phyloP scores from a whole-genome alignment of 1,140 invertebrate species.

The Neodiprion pinetum region DNA sequence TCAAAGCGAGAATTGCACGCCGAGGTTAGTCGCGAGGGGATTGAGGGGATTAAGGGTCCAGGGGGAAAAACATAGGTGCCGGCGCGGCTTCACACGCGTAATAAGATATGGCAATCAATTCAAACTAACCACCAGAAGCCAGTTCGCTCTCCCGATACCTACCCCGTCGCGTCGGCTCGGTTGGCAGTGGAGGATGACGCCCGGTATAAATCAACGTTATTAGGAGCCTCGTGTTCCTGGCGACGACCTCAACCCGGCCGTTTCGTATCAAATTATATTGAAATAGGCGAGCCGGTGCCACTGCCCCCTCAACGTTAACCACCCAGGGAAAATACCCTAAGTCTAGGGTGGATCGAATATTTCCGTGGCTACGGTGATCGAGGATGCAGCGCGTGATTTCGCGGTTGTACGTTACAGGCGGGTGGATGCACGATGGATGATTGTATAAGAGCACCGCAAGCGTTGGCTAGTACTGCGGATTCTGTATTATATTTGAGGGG shows the following conservation, averaged over 20 bases:
- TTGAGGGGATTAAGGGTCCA: no score
- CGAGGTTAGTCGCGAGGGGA: no score
- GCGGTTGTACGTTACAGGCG: no score
- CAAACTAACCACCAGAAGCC: slow-evolving; percentile 54
- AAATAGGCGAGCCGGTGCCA: slow-evolving; percentile 38
- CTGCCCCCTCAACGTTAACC: background rate
- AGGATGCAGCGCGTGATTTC: no score
- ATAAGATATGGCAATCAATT: slow-evolving; percentile 61
- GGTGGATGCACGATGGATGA: no score
- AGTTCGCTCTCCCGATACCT: slow-evolving; percentile 45
- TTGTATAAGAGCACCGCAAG: background rate
- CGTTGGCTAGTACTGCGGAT: background rate
- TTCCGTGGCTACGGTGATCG: no score
- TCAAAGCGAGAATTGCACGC: no score
- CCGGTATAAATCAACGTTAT: slow-evolving; percentile 62
- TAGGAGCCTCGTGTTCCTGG: slow-evolving; percentile 57
- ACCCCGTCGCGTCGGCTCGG: slow-evolving; percentile 27
- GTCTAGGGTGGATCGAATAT: background rate
- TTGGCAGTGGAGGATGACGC: slow-evolving; percentile 27
- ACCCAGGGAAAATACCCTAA: background rate
- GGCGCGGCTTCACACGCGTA: slow-evolving; percentile 39
- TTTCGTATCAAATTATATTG: slow-evolving; percentile 61
- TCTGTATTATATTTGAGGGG: background rate
- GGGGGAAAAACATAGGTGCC: no score
- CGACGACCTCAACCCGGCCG: slow-evolving; percentile 47